Conservation (phyloP, 2,113 vertebrate species). For the Puffinus mauretanicus region DNA sequence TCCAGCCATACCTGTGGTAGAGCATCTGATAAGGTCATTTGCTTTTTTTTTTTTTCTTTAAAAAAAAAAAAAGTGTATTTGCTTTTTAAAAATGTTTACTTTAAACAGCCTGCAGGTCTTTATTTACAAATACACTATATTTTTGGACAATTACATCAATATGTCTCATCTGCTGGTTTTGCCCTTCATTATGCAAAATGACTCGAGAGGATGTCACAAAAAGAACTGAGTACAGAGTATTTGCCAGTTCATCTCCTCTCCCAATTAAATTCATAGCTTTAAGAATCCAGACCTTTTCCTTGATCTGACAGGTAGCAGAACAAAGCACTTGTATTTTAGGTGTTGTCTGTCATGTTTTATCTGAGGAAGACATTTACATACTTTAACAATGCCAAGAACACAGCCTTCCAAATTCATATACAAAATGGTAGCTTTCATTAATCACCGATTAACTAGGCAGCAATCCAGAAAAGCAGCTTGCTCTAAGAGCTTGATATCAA, state of each 20-base stretch:
- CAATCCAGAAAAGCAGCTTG: slow-evolving; percentile 5
- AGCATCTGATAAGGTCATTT: not conserved
- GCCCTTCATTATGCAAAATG: not conserved
- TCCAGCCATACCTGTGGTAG: not conserved
- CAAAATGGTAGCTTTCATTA: slow-evolving; percentile 34
- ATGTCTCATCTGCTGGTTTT: not conserved
- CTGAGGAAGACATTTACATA: slow-evolving; percentile 4
- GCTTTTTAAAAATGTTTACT: not conserved
- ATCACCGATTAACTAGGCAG: slow-evolving; percentile 25
- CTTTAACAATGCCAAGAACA: slow-evolving; percentile 27
- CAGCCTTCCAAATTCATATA: not conserved
- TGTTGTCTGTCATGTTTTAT: slow-evolving; percentile 55
- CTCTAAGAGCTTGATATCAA: slow-evolving; percentile 21
- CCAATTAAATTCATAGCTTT: not conserved
- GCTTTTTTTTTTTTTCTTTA: not conserved
- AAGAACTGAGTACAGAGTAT: not conserved
- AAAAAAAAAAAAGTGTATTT: not conserved
- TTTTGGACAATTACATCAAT: not conserved
- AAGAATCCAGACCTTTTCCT: not conserved
- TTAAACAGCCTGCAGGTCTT: not conserved
- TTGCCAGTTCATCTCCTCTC: not conserved
- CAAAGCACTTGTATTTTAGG: slow-evolving; percentile 22
- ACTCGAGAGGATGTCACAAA: not conserved
- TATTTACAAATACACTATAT: not conserved
- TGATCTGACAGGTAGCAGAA: slow-evolving; percentile 36